Evolutionary conservation across 2,113 vertebrate species (phyloP).

Genomic region (Eclectus roratus): DNA sequence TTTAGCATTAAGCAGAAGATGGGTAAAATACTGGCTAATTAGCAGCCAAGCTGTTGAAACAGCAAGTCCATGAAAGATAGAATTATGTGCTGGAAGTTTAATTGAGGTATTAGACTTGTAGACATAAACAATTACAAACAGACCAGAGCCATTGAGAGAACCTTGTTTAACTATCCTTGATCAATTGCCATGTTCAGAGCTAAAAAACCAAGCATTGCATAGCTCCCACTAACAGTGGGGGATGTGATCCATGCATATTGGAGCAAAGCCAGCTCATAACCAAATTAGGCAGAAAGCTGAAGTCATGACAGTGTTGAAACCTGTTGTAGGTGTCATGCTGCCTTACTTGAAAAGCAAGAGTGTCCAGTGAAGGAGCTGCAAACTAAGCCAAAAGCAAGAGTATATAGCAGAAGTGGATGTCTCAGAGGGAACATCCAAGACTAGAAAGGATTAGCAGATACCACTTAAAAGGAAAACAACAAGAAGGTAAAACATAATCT

Average conservation of each 20-base stretch:
- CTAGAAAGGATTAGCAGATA: background rate
- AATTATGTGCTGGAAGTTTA: background rate
- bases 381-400: constrained; percentile 1
- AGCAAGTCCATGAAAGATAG: background rate
- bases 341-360: constrained; percentile 30
- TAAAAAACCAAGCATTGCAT: background rate
- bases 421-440: background rate
- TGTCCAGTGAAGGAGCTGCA: background rate
- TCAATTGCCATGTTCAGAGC: background rate
- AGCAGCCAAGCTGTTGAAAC: background rate
- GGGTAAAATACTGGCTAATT: background rate
- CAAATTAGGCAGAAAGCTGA: background rate
- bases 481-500: background rate
- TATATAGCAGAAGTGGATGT: background rate
- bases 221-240: background rate
- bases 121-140: constrained; percentile 2
- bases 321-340: background rate
- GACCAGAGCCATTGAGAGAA: background rate
- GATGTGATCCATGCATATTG: background rate
- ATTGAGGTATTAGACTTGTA: background rate
- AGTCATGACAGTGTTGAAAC: background rate
- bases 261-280: background rate
- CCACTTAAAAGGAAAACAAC: background rate
- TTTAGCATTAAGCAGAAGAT: background rate
- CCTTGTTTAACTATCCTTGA: background rate